Conservation (phyloP, 1,140 invertebrate species). For the Epicauta chinensis region DNA sequence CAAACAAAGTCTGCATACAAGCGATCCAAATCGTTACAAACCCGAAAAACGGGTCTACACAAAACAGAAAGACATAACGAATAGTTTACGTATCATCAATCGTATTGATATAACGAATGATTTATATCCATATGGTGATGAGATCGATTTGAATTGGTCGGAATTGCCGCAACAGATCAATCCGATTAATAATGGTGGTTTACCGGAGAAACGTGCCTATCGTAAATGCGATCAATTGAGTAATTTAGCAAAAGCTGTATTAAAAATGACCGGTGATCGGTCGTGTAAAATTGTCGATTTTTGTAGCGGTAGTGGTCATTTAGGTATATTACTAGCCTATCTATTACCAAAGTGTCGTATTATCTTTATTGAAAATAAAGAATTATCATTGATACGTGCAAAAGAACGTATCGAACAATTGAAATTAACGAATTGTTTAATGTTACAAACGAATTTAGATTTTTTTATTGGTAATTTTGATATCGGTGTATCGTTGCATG, state of each 20-base stretch:
- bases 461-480: no score
- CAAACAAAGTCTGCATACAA: conserved; percentile 68
- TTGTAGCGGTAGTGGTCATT: conserved; percentile 88
- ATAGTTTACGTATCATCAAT: conserved; percentile 49
- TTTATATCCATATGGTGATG: conserved; percentile 42
- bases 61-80: conserved; percentile 65
- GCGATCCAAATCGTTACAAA: conserved; percentile 69
- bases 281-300: conserved; percentile 79
- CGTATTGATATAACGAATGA: conserved; percentile 38
- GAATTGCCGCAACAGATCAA: conserved; percentile 64
- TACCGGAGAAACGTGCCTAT: conserved; percentile 65
- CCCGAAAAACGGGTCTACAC: conserved; percentile 66
- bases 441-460: no score
- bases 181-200: conserved; percentile 62
- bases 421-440: conserved; percentile 65
- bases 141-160: conserved; percentile 54
- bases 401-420: conserved; percentile 62
- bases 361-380: conserved; percentile 89
- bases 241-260: conserved; percentile 75
- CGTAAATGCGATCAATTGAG: conserved; percentile 87
- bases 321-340: conserved; percentile 80
- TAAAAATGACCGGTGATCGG: conserved; percentile 53
- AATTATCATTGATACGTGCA: conserved; percentile 74
- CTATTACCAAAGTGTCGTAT: conserved; percentile 68
- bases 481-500: conserved; percentile 84